Evolutionary conservation across 2,113 vertebrate genomes (phyloP).

Genomic region (Proterorhinus semilunaris): DNA sequence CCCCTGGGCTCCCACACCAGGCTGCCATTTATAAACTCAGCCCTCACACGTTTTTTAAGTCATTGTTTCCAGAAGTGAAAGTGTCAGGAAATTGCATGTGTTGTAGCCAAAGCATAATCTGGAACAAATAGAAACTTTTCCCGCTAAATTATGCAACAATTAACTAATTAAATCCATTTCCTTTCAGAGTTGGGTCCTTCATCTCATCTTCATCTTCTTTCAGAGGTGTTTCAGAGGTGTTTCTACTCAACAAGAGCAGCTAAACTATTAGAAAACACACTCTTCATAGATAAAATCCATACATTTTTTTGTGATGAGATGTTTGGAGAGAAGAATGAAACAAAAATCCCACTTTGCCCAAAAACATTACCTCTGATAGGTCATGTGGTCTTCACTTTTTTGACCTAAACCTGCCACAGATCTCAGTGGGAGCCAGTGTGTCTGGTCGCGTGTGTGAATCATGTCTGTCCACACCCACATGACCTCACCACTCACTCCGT

Average conservation of each 20-base stretch:
- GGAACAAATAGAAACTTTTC: slow-evolving; percentile 4
- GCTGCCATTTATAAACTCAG: slow-evolving; percentile 13
- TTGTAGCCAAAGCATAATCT: neutral
- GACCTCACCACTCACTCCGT: slow-evolving; percentile 48
- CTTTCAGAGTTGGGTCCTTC: too few relatives aligned
- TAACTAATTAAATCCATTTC: neutral
- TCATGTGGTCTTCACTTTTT: too few relatives aligned
- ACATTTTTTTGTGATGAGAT: too few relatives aligned
- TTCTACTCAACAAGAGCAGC: too few relatives aligned
- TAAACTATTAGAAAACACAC: too few relatives aligned
- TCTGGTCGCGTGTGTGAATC: slow-evolving; percentile 44
- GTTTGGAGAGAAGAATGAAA: too few relatives aligned
- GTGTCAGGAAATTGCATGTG: slow-evolving; percentile 5
- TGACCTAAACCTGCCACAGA: slow-evolving; percentile 3
- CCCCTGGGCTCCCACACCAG: slow-evolving; percentile 9
- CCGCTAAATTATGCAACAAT: slow-evolving; percentile 10
- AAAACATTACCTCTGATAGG: too few relatives aligned
- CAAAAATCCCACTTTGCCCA: too few relatives aligned
- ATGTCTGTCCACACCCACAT: slow-evolving; percentile 59
- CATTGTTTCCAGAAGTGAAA: slow-evolving; percentile 11
- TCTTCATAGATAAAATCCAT: too few relatives aligned
- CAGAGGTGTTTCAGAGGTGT: too few relatives aligned
- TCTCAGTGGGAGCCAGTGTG: neutral
- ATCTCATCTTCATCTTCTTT: too few relatives aligned
- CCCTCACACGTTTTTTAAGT: slow-evolving; percentile 5